phyloP scores from a whole-genome alignment of 92 coral and sea anemone species.

The Hydrozoanthus gracilis region DNA sequence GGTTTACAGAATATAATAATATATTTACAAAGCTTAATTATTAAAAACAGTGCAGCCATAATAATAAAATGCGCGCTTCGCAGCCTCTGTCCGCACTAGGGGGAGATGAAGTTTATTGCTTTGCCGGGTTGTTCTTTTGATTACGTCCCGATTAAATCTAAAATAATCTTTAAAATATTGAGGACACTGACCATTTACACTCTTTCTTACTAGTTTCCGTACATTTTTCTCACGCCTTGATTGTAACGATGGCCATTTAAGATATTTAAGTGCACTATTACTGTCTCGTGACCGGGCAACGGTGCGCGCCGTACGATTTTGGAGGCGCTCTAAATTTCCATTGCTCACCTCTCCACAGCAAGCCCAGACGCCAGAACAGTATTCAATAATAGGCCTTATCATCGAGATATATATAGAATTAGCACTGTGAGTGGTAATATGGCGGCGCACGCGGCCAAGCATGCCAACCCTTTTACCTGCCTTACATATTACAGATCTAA shows the following conservation, averaged over 20 bases:
- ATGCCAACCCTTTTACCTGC: constrained; percentile 62
- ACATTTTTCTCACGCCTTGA: neutral
- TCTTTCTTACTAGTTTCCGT: neutral
- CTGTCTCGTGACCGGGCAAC: neutral
- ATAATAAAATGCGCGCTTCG: neutral
- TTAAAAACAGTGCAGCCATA: neutral
- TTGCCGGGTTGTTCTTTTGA: neutral
- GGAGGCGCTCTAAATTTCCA: constrained; percentile 16
- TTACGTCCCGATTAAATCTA: neutral
- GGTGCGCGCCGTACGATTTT: constrained; percentile 44
- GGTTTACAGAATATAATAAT: no score
- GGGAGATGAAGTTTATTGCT: neutral
- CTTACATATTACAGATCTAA: constrained; percentile 11
- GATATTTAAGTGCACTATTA: neutral
- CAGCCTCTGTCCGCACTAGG: neutral
- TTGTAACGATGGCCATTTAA: neutral
- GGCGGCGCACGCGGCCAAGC: constrained; percentile 51
- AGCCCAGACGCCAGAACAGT: constrained; percentile 39
- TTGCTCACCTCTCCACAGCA: constrained; percentile 42
- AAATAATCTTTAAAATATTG: neutral
- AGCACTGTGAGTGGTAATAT: constrained; percentile 49
- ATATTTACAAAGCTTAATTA: no score
- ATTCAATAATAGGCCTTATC: constrained; percentile 48
- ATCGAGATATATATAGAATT: constrained; percentile 35
- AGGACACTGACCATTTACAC: neutral